A percentile compares a stretch with the other conserved stretches of the same genome.
These are phyloP conservation scores for Sebastes cheni DNA, from an alignment of 2,797 vertebrate species.

Conservation along the genomic window DNA sequence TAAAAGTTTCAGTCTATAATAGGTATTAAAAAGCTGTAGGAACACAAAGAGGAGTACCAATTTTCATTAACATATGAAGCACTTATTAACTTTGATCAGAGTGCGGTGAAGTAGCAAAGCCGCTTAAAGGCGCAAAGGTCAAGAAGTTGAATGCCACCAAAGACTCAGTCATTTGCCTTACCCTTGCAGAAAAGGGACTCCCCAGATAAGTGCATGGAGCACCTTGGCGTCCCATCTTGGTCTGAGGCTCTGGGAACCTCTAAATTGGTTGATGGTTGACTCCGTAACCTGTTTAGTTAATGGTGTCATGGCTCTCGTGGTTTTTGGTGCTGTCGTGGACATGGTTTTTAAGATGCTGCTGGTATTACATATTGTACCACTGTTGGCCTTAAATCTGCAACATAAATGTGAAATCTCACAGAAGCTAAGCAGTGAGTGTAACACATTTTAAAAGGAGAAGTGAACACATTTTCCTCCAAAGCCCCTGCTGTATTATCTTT, in stretches of 20 bases:
- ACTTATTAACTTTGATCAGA: constrained; percentile 89
- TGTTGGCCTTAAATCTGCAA: background rate
- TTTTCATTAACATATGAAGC: constrained; percentile 89
- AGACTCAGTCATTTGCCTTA: constrained; percentile 81
- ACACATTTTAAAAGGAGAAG: background rate
- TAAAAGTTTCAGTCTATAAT: constrained; percentile 89
- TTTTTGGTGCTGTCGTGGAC: constrained; percentile 1
- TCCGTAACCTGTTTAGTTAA: constrained; percentile 53
- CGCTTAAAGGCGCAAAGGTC: constrained; percentile 88
- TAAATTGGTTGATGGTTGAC: constrained; percentile 43
- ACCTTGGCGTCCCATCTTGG: constrained; percentile 75
- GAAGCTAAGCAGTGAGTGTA: background rate
- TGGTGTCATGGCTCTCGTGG: constrained; percentile 14
- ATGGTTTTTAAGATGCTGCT: background rate
- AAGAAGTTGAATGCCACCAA: constrained; percentile 84
- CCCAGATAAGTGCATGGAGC: constrained; percentile 77
- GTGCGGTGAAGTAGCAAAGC: constrained; percentile 86
- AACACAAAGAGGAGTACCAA: constrained; percentile 86
- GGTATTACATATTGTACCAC: background rate
- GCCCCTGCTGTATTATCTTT: background rate
- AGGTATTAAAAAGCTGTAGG: constrained; percentile 89
- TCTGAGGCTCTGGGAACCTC: constrained; percentile 48
- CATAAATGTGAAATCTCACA: background rate
- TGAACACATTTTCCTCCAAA: background rate
- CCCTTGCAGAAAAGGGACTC: constrained; percentile 79